These are phyloP conservation scores for Perca schrenkii DNA, from an alignment of 2,113 vertebrate species.

Conservation along the genomic window DNA sequence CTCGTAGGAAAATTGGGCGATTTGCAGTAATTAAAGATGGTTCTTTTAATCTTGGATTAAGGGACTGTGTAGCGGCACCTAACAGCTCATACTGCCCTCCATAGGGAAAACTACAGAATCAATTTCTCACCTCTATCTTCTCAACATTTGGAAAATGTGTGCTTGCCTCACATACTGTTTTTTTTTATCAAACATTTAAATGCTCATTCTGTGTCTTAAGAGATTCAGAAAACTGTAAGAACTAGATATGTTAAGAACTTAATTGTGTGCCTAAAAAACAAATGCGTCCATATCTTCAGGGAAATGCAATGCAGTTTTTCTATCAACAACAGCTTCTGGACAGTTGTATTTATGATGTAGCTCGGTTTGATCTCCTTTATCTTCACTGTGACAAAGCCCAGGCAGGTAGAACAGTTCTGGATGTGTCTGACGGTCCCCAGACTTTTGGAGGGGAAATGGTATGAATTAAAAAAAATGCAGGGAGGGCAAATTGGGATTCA, in stretches of 20 bases:
- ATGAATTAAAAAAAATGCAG: conserved; percentile 47
- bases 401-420: conserved; percentile 57
- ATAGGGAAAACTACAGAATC: neutral
- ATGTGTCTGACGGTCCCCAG: conserved; percentile 58
- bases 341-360: conserved; percentile 30
- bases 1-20: conserved; percentile 10
- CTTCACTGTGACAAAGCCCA: conserved; percentile 62
- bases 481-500: conserved; percentile 71
- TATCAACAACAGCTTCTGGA: conserved; percentile 34
- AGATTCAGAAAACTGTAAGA: neutral
- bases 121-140: conserved; percentile 2
- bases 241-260: conserved; percentile 1
- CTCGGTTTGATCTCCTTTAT: conserved; percentile 63
- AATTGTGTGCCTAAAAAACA: conserved; percentile 2
- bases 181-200: conserved; percentile 4
- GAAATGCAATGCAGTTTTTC: conserved; percentile 27
- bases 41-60: conserved; percentile 44
- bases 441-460: conserved; percentile 44
- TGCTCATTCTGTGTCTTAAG: neutral
- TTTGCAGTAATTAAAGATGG: conserved; percentile 22
- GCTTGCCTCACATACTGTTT: neutral
- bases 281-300: conserved; percentile 14
- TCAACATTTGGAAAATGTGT: neutral
- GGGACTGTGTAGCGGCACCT: neutral
- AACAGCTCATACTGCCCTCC: neutral